Evolutionary conservation across 2,113 vertebrate species (phyloP).

Genomic region (Epinephelus cyanopodus): DNA sequence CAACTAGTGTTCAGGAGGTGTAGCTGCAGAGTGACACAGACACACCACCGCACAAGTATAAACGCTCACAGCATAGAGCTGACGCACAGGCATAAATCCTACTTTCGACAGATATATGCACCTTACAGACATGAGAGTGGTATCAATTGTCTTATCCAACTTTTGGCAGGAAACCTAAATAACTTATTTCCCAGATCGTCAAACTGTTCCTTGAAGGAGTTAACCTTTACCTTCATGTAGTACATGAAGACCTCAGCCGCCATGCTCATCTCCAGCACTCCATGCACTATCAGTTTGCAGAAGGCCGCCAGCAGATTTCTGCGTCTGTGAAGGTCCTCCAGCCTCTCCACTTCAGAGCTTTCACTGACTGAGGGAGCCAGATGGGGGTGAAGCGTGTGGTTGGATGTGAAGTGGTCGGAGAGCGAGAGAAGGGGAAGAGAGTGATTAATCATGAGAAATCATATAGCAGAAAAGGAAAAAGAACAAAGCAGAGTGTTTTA

Average conservation of each 20-base stretch:
- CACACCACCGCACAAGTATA: too few relatives aligned
- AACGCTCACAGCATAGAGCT: too few relatives aligned
- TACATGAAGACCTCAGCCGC: constrained; percentile 90
- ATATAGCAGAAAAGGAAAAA: constrained; percentile 53
- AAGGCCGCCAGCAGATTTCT: constrained; percentile 89
- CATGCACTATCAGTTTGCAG: constrained; percentile 90
- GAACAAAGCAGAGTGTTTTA: constrained; percentile 66
- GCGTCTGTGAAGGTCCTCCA: constrained; percentile 86
- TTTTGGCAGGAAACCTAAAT: not conserved
- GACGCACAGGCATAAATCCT: too few relatives aligned
- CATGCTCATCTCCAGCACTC: constrained; percentile 90
- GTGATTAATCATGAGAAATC: constrained; percentile 66
- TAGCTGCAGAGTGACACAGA: too few relatives aligned
- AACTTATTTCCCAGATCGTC: not conserved
- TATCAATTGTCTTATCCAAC: not conserved
- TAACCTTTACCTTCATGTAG: constrained; percentile 89
- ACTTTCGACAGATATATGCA: not conserved
- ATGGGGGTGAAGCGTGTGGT: constrained; percentile 23
- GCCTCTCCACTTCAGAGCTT: constrained; percentile 73
- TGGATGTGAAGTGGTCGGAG: constrained; percentile 30
- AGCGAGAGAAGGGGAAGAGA: constrained; percentile 10
- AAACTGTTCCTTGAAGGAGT: not conserved
- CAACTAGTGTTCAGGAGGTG: too few relatives aligned
- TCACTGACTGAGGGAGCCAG: constrained; percentile 70
- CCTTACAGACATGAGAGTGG: not conserved